phyloP scores from a whole-genome alignment of 2,888 invertebrate genomes.

The Venusia cambrica region DNA sequence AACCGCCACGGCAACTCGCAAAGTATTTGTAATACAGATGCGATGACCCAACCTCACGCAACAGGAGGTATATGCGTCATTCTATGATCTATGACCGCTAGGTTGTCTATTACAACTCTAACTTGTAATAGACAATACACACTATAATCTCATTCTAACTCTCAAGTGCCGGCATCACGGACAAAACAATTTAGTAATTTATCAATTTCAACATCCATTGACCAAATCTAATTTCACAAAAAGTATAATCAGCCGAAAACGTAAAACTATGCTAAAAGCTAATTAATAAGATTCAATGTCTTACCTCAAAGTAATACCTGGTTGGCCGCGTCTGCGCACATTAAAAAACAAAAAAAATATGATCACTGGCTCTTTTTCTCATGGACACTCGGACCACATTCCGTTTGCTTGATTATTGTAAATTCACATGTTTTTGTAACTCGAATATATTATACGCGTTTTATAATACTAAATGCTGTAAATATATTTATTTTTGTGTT shows the following conservation, averaged over 20 bases:
- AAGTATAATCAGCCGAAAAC: constrained; percentile 10
- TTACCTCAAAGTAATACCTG: constrained; percentile 50
- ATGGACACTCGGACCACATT: constrained; percentile 65
- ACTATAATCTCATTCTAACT: constrained; percentile 17
- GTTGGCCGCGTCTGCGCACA: constrained; percentile 34
- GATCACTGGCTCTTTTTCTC: constrained; percentile 57
- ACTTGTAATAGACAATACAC: constrained; percentile 26
- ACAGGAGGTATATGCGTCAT: no score
- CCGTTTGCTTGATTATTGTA: constrained; percentile 45
- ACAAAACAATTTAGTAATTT: constrained; percentile 12
- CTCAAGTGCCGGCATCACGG: constrained; percentile 7
- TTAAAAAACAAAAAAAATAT: constrained; percentile 51
- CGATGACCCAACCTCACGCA: no score
- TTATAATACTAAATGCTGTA: constrained; percentile 35
- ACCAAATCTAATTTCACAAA: constrained; percentile 21
- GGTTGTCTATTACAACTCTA: no score
- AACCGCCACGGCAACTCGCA: no score
- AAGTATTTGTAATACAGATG: no score
- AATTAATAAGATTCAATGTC: no score
- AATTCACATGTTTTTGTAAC: constrained; percentile 56
- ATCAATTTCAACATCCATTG: constrained; percentile 11
- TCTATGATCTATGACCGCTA: no score
- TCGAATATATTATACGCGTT: constrained; percentile 29
- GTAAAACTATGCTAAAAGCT: no score
- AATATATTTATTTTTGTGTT: constrained; percentile 41